A percentile compares a stretch with the other conserved stretches of the same genome.
Conservation (phyloP, 2,113 vertebrate genomes). For the Pangasianodon gigas region DNA sequence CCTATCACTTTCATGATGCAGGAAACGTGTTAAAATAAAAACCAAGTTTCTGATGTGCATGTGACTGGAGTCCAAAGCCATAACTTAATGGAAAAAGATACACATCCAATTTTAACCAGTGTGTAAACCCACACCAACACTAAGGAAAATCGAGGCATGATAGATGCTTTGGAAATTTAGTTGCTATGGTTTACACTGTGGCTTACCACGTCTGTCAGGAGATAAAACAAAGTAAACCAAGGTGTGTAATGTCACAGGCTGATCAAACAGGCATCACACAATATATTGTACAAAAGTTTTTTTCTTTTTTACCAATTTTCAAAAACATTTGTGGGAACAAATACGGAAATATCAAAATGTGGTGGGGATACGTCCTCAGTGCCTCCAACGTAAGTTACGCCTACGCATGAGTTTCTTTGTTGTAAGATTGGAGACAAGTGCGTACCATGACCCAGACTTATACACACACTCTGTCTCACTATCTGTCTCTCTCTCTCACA, state of each 20-base stretch:
- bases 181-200: not conserved
- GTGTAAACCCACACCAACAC: not conserved
- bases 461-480: conserved; percentile 4
- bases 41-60: conserved; percentile 18
- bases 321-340: not conserved
- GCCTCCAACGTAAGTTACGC: not conserved
- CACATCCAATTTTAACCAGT: not conserved
- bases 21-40: conserved; percentile 52
- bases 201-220: not conserved
- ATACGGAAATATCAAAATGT: not conserved
- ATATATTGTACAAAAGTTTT: not conserved
- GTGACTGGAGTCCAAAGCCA: not conserved
- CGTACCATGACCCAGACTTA: conserved; percentile 30
- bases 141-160: not conserved
- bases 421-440: conserved; percentile 33
- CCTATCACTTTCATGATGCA: conserved; percentile 53
- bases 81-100: not conserved
- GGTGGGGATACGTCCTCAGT: not conserved
- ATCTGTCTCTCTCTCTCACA: not conserved
- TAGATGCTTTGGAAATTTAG: not conserved
- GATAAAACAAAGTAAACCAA: not conserved
- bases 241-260: not conserved
- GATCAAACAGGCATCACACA: not conserved
- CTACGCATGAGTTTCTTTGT: not conserved
- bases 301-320: not conserved